Evolutionary conservation across 2,888 invertebrate genomes (phyloP), one percentile per base, ranked within the genome.

Genomic region (Megamerina dolium): DNA sequence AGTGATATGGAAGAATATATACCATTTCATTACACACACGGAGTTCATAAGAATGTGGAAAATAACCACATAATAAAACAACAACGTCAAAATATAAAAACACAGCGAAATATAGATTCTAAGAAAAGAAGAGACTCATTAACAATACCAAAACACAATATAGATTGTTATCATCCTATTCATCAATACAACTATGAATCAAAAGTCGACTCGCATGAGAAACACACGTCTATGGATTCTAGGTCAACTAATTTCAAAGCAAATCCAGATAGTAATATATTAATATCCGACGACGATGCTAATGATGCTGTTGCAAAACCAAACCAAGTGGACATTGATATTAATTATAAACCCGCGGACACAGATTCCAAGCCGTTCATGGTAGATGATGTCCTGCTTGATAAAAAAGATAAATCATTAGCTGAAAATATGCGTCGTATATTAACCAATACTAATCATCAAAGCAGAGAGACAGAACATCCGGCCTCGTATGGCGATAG

Each of bases 371-470:
- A 45, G 13, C 43, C 45, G 1, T 52, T 50, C 40, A 41, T 57
- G 3, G 59, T 64, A 45, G 63, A 65, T 23, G 63, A 62, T 30
- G 51, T 57, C 0, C 42, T 64, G 3, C 64, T 66, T 30, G 63
- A 66, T 48, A 53, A 49, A n/a, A 46, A 48, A 13, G 64, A 62
- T 23, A 69, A 69, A 44, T 69, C 68, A 47, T 53, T 72, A 26
- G 64, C 63, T 17, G 64, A 68, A 53, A 68, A 71, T 41, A 71
- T 72, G 71, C 58, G 66, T 47, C 69, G 70, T 17, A 70, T 71
- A 33, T 66, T 71, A 66, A 65, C 67, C 48, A 72, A 70, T 46
- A 63, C 64, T 27, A 60, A 56, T 31, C 51, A 53, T 19, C 46
- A 51, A 16, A 46, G 51, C 37, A 42, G 53, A 10, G 37, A 40